phyloP scores from a whole-genome alignment of 2,113 vertebrate species.

The Psittacula cyanocephala region DNA sequence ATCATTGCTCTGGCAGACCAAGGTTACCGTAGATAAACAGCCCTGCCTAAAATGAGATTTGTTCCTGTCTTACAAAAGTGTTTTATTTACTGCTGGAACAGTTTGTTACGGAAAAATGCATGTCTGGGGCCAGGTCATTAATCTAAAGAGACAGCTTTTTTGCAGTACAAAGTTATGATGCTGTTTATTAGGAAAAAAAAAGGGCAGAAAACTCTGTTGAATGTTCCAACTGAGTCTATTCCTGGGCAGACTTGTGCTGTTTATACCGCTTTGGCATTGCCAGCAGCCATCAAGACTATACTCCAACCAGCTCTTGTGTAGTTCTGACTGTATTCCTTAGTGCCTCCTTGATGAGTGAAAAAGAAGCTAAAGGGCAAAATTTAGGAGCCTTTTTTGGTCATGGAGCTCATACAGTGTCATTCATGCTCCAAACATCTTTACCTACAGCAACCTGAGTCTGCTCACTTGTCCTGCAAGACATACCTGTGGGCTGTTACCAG shows the following conservation, averaged over 20 bases:
- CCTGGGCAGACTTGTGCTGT: background rate
- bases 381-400: background rate
- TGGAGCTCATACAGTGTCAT: background rate
- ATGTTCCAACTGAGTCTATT: background rate
- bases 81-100: slow-evolving; percentile 41
- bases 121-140: background rate
- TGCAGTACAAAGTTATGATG: background rate
- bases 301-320: fast-evolving
- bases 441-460: background rate
- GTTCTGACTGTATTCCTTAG: background rate
- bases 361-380: background rate
- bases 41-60: background rate
- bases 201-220: background rate
- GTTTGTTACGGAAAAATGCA: slow-evolving; percentile 14
- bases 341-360: background rate
- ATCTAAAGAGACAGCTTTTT: background rate
- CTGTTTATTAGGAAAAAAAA: background rate
- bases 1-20: background rate
- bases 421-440: background rate
- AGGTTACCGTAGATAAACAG: slow-evolving; percentile 19
- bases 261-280: background rate
- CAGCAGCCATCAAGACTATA: background rate
- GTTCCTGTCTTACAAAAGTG: background rate
- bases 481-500: background rate
- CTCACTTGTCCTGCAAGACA: background rate